Evolutionary conservation across 2,888 invertebrate species (phyloP), one percentile per base, ranked within the genome.

Genomic region (Limenitis arthemis): DNA sequence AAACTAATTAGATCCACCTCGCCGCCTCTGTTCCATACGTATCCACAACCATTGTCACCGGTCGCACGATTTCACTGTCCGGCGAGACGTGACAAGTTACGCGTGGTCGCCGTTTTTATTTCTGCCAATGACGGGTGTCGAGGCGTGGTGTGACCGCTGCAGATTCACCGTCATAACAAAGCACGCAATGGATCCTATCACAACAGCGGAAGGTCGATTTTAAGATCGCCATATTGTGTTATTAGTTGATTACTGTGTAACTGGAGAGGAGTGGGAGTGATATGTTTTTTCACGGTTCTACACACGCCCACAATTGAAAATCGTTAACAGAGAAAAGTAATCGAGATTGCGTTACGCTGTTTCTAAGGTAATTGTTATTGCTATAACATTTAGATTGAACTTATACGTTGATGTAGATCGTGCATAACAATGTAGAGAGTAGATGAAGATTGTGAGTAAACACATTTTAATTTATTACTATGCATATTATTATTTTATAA

Each of bases 101-200:
- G 85, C 84, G 84, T 82, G 80, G 81, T 78, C 76, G 80, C 77
- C 77, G 83, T 85, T 85, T 86, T 85, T 85, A 85, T 85, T 84
- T 86, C 85, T 86, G 85, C 85, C 85, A 86, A 86, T 86, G 85
- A 84, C 84, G 79, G 76, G 81, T 82, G 82, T 76, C 76, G 84
- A 84, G 85, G 85, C 85, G 85, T 84, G 85, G 85, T 85, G 70
- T 44, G 50, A 40, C 44, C 44, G 70, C 68, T 74, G 73, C 70
- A 70, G 69, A 73, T 70, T 67, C 63, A 60, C 75, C 57, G 60
- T 55, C 40, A 37, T 29, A 41, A 37, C 51, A 65, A 61, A 73
- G 39, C 52, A 55, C 56, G 43, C 49, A 51, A 44, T 64, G 55
- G 57, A 65, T 69, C 70, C 71, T 83, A 80, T 73, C 61, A 28